Percentiles rank a stretch among this genome's conserved stretches.
These are phyloP conservation scores for Darevskia nairensis DNA, from an alignment of 2,797 vertebrate genomes.

Conservation along the genomic window DNA sequence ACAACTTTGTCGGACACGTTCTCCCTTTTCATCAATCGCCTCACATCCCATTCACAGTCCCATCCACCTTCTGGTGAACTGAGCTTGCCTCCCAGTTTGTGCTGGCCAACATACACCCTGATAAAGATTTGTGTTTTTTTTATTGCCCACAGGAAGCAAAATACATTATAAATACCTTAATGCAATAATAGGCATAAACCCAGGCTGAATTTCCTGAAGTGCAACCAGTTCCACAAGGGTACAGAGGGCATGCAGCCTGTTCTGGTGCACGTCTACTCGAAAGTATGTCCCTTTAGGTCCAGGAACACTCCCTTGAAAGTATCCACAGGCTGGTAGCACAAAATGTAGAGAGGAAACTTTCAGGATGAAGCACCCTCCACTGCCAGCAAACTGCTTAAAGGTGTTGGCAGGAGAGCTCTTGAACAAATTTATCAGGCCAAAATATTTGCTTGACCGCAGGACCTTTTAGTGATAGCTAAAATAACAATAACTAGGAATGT, in stretches of 20 bases:
- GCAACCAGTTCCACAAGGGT: neutral
- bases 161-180: fast-evolving
- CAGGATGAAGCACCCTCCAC: neutral
- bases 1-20: neutral
- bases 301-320: neutral
- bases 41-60: neutral
- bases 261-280: neutral
- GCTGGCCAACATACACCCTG: fast-evolving
- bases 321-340: neutral
- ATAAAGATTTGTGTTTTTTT: neutral
- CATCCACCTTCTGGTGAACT: fast-evolving
- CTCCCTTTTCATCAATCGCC: neutral
- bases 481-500: neutral
- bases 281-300: neutral
- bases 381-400: neutral
- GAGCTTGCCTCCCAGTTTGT: fast-evolving
- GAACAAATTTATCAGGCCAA: neutral
- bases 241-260: neutral
- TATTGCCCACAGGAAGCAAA: neutral
- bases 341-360: neutral
- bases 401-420: neutral
- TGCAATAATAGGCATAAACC: fast-evolving
- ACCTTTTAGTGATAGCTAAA: neutral
- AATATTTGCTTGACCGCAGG: neutral
- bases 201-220: neutral